Base-by-base conservation (phyloP, 2,113 vertebrate species). In the Benitochromis conjunctus region DNA sequence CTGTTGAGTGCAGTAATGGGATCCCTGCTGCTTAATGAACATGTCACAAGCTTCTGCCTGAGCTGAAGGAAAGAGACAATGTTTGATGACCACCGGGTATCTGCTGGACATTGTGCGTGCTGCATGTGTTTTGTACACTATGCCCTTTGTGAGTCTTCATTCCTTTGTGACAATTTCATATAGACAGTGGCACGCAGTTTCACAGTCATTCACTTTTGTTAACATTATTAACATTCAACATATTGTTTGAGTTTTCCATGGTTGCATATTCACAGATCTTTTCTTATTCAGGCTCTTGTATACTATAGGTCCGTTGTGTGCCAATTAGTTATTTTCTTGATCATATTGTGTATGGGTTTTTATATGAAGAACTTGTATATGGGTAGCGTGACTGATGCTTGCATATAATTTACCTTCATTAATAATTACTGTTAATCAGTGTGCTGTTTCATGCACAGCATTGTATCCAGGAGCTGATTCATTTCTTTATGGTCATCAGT, bases 21-120 rank as follows among this genome's bases (percentile, higher is more conserved):
- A 93, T 94, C 90, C 92, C 92, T 93, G 93, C 94, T 94, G 93
- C 91, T 94, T 95, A 96, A 96, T 96, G 95, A 96, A 95, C 93
- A 94, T 93, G 94, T 95, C 93, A 92, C 90, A 83, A 92, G 91
- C 91, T 89, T 94, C 91, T 94, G 91, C 93, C 83, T 87, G 84
- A 83, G 84, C 84, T 88, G 88, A 89, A 82, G 88, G 54, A 91
- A 89, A 84, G 85, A 92, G 88, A 92, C 89, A 79, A 56, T 86
- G 79, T 38, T 86, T 92, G 88, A 92, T 93, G 91, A 89, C 92
- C 91, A 86, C 64, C 56, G 60, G 83, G 76, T 53, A 80, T 86
- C 81, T 48, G 58, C 43, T 16, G 31, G 82, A 87, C 71, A 38
- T 48, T 87, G 66, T 83, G 86, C 21, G 5, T 58, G 56, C 62